Evolutionary conservation across 2,113 vertebrate species (phyloP), one percentile per base, ranked within the genome.

Genomic region (Passer montanus): DNA sequence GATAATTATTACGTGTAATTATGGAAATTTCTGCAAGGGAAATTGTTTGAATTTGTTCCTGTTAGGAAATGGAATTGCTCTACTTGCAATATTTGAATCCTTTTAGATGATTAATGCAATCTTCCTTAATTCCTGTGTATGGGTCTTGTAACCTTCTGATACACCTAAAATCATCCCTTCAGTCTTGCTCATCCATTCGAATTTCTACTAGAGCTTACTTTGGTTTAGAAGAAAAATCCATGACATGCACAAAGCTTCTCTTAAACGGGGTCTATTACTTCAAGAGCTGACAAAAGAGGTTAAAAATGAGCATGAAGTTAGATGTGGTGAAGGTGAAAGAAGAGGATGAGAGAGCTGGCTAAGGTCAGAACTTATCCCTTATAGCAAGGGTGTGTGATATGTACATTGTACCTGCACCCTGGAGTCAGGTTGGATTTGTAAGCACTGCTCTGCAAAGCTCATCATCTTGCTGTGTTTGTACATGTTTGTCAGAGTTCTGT

Each of bases 1-100:
- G 94, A 95, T 97, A 98, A 98, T 98, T 97, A 93, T 98, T 97
- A 93, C 96, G 97, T 97, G 95, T 96, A 97, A 97, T 97, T 97
- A 96, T 90, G 88, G 95, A 96, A 96, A 97, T 96, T 97, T 98
- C 90, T 96, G 92, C 94, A 87, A 95, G 94, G 96, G 91, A 97
- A 97, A 95, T 97, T 27, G 87, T 97, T 95, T 97, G 96, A 96
- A 97, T 97, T 97, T 97, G 78, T 97, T 97, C 96, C 78, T 81
- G 90, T 94, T 95, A 97, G 97, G 97, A 97, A 96, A 55, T 47
- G 84, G 88, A 97, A 97, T 97, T 95, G 90, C 85, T 95, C 47
- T 92, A 47, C 93, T 97, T 95, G 94, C 56, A 89, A 39, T 89
- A 68, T 93, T 97, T 95, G 92, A 97, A 94, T 98, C 88, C 88